Percentiles rank a stretch among this genome's conserved stretches.
phyloP scores from a whole-genome alignment of 2,888 invertebrate genomes.

The Drosophila meridionalis region DNA sequence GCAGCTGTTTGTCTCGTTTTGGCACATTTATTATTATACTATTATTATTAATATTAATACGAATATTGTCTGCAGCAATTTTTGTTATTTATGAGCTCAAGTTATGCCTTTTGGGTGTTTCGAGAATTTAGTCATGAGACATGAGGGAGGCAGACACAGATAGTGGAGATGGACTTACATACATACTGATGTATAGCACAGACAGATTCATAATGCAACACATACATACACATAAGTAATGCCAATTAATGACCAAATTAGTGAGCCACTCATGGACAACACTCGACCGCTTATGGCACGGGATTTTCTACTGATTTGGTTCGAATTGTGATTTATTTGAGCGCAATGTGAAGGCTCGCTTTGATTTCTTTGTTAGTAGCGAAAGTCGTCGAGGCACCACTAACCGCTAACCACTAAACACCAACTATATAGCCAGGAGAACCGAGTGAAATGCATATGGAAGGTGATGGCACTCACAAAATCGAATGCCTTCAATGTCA shows the following conservation, averaged over 20 bases:
- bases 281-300: constrained; percentile 75
- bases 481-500: constrained; percentile 63
- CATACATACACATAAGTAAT: constrained; percentile 61
- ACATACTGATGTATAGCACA: constrained; percentile 9
- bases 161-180: constrained; percentile 18
- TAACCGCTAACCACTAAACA: constrained; percentile 5
- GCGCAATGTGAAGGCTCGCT: constrained; percentile 73
- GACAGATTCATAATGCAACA: constrained; percentile 8
- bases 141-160: constrained; percentile 18
- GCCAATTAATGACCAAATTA: constrained; percentile 82
- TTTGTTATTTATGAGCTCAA: constrained; percentile 79
- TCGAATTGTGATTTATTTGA: constrained; percentile 78
- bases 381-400: constrained; percentile 57
- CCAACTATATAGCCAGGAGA: constrained; percentile 34
- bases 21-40: constrained; percentile 71
- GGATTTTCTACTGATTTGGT: constrained; percentile 81
- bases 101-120: constrained; percentile 80
- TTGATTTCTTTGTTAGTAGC: constrained; percentile 76
- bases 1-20: constrained; percentile 63
- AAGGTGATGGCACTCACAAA: constrained; percentile 58
- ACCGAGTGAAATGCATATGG: constrained; percentile 71
- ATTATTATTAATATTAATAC: constrained; percentile 64
- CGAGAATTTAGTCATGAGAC: constrained; percentile 58
- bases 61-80: constrained; percentile 74
- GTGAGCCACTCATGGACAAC: constrained; percentile 79